A percentile compares a stretch with the other conserved stretches of the same genome.
phyloP scores from a whole-genome alignment of 2,113 vertebrate genomes.

The Tiliqua scincoides region DNA sequence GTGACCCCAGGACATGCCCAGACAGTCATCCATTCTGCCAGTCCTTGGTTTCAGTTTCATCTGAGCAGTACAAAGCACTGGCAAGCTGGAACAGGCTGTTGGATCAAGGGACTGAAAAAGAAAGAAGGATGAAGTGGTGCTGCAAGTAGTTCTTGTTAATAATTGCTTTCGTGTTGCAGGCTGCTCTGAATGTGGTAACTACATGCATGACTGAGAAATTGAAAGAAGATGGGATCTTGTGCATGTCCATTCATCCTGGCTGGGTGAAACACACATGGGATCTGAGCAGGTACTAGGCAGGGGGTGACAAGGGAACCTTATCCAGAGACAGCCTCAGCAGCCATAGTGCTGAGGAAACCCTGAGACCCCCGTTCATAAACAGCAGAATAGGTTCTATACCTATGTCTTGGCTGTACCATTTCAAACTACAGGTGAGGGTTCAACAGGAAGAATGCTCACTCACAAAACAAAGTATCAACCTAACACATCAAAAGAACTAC shows the following conservation, averaged over 20 bases:
- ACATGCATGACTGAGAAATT: constrained; percentile 60
- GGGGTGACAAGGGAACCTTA: not conserved
- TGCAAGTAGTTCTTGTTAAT: not conserved
- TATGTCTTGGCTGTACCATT: too few species aligned
- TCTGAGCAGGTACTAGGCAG: constrained; percentile 40
- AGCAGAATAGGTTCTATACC: not conserved
- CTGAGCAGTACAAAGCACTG: too few species aligned
- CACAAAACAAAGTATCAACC: not conserved
- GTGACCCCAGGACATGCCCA: too few species aligned
- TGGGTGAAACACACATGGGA: constrained; percentile 74
- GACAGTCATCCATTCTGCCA: too few species aligned
- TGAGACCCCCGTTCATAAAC: too few species aligned
- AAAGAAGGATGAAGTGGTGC: not conserved
- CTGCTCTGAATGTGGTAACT: constrained; percentile 70
- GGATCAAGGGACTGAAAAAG: too few species aligned
- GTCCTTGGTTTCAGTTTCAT: too few species aligned
- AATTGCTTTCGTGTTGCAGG: constrained; percentile 46
- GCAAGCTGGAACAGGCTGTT: too few species aligned
- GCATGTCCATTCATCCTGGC: constrained; percentile 67
- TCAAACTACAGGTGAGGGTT: not conserved
- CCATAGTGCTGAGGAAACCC: not conserved
- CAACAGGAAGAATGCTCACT: not conserved
- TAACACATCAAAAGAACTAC: too few species aligned
- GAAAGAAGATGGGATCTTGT: constrained; percentile 61
- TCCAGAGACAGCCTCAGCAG: not conserved